Evolutionary conservation across 1,140 invertebrate species (phyloP), one percentile per base, ranked within the genome.

Genomic region (Melipona quadrifasciata): DNA sequence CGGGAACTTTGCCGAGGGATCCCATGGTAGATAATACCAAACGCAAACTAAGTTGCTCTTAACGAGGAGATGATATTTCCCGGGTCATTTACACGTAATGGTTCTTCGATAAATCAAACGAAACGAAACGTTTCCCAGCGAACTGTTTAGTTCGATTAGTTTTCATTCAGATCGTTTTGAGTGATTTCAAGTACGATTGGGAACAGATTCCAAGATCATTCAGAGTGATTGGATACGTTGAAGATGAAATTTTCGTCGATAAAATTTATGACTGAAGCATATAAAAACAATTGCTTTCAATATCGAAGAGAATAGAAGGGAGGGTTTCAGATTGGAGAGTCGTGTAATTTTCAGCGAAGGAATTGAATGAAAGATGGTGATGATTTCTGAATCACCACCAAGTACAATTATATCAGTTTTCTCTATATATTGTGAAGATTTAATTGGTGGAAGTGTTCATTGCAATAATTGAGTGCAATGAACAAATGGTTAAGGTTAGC

Each of bases 21-120:
- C 57, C 57, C 75, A 86, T 76, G 39, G 16, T 53, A 85, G 75
- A 71, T 83, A 83, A 70, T 58, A 58, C 39, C 16, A 31, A 76
- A 55, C 51, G 51, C 61, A 47, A 82, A 76, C 72, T 68, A 55
- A 55, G 21, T 53, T 77, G 47, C n/a, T 79, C 55, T 39, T 70
- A 83, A 78, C 75, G 65, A 83, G 82, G 24, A 51, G 65, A 70
- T 71, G 65, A 83, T 78, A 78, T 70, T 83, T 79, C 82, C 47
- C 53, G 53, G 16, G 12, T 31, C 82, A 34, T 71, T 83, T 61
- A 34, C 65, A 68, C 19, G 65, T 58, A 58, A 70, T 68, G 39
- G 19, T 34, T 70, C 57, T 24, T 10, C 39, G 14, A 87, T 87
- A 82, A 88, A 78, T 80, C 39, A 64, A 78, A 72, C 17, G 11